Percentiles rank a stretch among this genome's conserved stretches.
These are phyloP conservation scores for Nysson spinosus DNA, from an alignment of 2,888 invertebrate species.

Conservation along the genomic window DNA sequence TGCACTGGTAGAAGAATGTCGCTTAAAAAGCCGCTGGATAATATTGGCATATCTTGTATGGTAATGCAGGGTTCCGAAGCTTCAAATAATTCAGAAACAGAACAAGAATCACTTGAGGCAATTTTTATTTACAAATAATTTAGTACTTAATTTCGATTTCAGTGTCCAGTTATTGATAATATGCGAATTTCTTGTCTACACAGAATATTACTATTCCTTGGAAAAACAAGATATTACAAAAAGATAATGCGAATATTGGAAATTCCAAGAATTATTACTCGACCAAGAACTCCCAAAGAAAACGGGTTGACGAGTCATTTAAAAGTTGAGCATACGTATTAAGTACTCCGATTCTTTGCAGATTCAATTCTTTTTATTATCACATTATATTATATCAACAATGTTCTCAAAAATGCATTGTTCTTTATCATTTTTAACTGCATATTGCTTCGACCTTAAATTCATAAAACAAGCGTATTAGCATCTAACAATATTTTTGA, in stretches of 20 bases:
- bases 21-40: slow-evolving; percentile 19
- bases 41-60: slow-evolving; percentile 43
- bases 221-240: not conserved
- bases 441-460: no score
- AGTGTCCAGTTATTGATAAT: no score
- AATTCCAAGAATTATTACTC: not conserved
- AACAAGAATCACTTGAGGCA: not conserved
- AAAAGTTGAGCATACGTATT: no score
- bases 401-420: no score
- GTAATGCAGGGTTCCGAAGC: slow-evolving; percentile 10
- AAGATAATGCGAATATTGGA: not conserved
- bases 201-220: not conserved
- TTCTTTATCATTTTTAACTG: no score
- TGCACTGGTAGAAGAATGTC: slow-evolving; percentile 18
- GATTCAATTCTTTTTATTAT: no score
- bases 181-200: not conserved
- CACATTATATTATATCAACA: no score
- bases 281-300: not conserved
- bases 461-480: no score
- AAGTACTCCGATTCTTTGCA: no score
- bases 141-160: not conserved
- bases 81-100: slow-evolving; percentile 13
- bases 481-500: no score
- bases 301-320: not conserved
- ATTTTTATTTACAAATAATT: not conserved